phyloP scores from a whole-genome alignment of 23 tunicate species.

The Ascidia mentula region DNA sequence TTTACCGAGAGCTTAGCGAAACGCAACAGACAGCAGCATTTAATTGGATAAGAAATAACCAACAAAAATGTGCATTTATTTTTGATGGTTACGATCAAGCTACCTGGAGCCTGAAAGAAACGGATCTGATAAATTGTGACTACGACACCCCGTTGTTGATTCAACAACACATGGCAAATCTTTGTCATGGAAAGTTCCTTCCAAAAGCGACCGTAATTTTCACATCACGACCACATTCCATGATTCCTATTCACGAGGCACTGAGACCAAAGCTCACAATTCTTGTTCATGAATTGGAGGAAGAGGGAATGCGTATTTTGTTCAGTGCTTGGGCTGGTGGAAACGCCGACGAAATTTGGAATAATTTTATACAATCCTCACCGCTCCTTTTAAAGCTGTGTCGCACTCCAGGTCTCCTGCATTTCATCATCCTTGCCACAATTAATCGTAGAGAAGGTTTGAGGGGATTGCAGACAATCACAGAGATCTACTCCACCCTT shows the following conservation, averaged over 20 bases:
- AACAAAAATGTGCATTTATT: slow-evolving; percentile 8
- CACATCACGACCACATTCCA: slow-evolving; percentile 20
- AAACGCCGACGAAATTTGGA: slow-evolving; percentile 12
- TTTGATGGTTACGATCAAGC: slow-evolving; percentile 33
- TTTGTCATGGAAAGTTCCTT: background rate
- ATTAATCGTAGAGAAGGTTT: background rate
- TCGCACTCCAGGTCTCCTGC: slow-evolving; percentile 23
- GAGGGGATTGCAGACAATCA: background rate
- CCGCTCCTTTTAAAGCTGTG: slow-evolving; percentile 15
- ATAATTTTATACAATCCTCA: background rate
- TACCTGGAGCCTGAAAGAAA: background rate
- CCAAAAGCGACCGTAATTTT: slow-evolving; percentile 1
- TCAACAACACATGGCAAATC: slow-evolving; percentile 3
- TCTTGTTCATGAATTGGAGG: background rate
- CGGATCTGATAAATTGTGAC: background rate
- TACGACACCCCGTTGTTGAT: background rate
- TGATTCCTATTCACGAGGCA: slow-evolving; percentile 3
- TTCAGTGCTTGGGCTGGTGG: background rate
- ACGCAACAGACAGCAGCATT: background rate
- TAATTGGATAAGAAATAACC: background rate
- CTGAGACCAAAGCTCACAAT: slow-evolving; percentile 18
- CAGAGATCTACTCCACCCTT: background rate
- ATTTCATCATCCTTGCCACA: background rate
- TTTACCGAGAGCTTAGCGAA: background rate
- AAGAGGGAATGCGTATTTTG: background rate